Evolutionary conservation across 2,113 vertebrate species (phyloP).

Genomic region (Romanogobio albipinnatus): DNA sequence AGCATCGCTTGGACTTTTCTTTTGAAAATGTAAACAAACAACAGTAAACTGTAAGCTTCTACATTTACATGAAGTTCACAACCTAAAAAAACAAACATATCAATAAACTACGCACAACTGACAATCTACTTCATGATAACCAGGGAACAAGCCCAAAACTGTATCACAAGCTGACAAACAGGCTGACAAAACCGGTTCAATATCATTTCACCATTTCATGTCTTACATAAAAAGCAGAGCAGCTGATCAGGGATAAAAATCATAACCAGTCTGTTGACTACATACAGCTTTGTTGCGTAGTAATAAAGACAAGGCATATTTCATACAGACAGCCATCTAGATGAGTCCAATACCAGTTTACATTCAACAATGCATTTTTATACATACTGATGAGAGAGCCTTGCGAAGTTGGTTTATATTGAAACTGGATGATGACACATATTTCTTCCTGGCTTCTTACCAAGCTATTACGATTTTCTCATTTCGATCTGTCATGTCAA

Average conservation of each 20-base stretch:
- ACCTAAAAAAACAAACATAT: background rate
- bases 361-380: background rate
- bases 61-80: background rate
- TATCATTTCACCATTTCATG: background rate
- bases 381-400: background rate
- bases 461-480: background rate
- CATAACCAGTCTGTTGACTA: background rate
- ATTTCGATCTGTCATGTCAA: background rate
- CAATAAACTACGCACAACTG: background rate
- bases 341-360: background rate
- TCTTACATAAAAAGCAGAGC: conserved; percentile 7
- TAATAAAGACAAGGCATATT: background rate
- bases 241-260: background rate
- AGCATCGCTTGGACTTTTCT: background rate
- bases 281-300: background rate
- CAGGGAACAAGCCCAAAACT: background rate
- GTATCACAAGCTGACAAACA: background rate
- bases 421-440: background rate
- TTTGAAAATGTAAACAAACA: conserved; percentile 2
- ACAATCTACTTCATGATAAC: background rate
- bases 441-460: background rate
- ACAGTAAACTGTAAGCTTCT: background rate
- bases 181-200: conserved; percentile 17
- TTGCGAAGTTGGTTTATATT: background rate
- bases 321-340: background rate